Percentiles rank a stretch among this genome's conserved stretches.
Evolutionary conservation across 1,140 invertebrate species (phyloP).

Genomic region (Helicoverpa zea): DNA sequence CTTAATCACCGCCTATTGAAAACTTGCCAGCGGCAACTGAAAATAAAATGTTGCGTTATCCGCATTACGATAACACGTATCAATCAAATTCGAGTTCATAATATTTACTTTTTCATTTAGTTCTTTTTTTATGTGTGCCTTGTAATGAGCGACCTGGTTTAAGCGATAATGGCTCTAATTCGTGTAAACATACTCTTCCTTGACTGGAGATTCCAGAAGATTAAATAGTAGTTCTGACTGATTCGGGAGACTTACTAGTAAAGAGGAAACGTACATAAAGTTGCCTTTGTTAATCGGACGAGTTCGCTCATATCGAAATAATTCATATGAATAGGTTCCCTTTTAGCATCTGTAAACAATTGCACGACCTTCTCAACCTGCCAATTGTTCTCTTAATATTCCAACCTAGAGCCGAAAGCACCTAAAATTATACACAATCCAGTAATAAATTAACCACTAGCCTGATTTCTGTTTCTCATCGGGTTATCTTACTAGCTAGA

Average conservation of each 20-base stretch:
- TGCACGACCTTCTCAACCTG: constrained; percentile 18
- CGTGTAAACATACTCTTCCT: constrained; percentile 6
- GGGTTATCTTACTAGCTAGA: constrained; percentile 35
- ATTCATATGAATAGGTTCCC: neutral
- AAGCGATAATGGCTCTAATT: constrained; percentile 12
- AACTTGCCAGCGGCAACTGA: constrained; percentile 37
- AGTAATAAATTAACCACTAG: constrained; percentile 22
- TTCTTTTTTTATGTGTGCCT: neutral
- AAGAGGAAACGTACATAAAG: neutral
- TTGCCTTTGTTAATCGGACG: neutral
- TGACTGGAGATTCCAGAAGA: neutral
- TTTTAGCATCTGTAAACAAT: neutral
- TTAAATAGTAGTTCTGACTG: neutral
- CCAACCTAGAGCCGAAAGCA: too few relatives aligned
- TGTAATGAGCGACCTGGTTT: constrained; percentile 8
- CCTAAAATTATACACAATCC: neutral
- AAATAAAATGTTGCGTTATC: constrained; percentile 33
- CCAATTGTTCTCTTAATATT: constrained; percentile 22
- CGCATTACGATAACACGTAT: constrained; percentile 36
- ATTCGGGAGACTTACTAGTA: too few relatives aligned
- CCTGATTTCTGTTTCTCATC: constrained; percentile 41
- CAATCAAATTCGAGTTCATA: constrained; percentile 35
- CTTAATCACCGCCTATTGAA: constrained; percentile 44
- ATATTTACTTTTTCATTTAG: constrained; percentile 14
- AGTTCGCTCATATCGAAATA: neutral